These are phyloP conservation scores for Anastrepha ludens DNA, from an alignment of 1,140 invertebrate species.

Conservation along the genomic window DNA sequence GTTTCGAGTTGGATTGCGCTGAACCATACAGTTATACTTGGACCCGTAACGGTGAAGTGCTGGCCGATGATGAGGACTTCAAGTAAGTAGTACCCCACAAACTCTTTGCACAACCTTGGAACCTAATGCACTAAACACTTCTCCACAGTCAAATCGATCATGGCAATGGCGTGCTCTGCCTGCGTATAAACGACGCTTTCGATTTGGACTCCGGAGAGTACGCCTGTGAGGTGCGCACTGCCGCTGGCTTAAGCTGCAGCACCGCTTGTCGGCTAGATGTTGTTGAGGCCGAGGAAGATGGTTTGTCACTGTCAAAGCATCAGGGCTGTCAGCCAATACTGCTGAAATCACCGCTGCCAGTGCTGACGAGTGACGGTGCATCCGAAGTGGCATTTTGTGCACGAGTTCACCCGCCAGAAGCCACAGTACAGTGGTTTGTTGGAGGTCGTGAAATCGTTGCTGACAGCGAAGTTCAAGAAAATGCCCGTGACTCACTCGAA, in stretches of 20 bases:
- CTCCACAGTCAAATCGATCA: constrained; percentile 77
- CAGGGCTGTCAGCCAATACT: constrained; percentile 64
- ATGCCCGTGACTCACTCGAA: constrained; percentile 67
- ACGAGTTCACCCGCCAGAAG: constrained; percentile 67
- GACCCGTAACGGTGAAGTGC: constrained; percentile 81
- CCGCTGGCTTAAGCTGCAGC: constrained; percentile 62
- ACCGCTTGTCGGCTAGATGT: constrained; percentile 70
- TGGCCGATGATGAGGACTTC: constrained; percentile 81
- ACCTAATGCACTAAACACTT: not conserved
- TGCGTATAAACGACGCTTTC: constrained; percentile 81
- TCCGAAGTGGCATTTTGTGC: constrained; percentile 70
- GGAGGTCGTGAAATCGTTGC: constrained; percentile 53
- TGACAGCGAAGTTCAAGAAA: constrained; percentile 2
- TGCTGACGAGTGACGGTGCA: constrained; percentile 60
- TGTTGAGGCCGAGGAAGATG: constrained; percentile 61
- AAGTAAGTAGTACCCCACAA: constrained; percentile 61
- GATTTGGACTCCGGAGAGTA: constrained; percentile 84
- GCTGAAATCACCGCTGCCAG: constrained; percentile 67
- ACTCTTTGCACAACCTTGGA: no score
- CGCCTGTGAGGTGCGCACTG: constrained; percentile 77
- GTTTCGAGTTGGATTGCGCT: constrained; percentile 75
- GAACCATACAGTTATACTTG: constrained; percentile 82
- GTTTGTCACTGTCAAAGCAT: not conserved
- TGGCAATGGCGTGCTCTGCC: constrained; percentile 78
- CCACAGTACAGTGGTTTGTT: constrained; percentile 67